These are phyloP conservation scores for Melieria picta DNA, from an alignment of 2,888 invertebrate species.

Conservation along the genomic window DNA sequence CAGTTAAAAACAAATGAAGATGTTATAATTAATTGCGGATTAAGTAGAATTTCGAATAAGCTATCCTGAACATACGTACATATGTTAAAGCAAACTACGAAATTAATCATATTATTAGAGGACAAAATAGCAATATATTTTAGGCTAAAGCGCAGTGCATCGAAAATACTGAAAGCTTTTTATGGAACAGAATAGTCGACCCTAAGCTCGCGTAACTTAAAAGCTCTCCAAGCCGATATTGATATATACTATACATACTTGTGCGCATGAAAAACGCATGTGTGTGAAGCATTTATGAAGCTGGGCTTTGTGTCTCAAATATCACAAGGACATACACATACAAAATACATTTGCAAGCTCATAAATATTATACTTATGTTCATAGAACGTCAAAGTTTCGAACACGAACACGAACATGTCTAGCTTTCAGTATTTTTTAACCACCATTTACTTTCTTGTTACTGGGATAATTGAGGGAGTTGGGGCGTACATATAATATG, in stretches of 20 bases:
- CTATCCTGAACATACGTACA: no score
- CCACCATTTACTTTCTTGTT: constrained; percentile 1
- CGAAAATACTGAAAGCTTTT: constrained; percentile 37
- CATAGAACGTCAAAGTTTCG: no score
- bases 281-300: constrained; percentile 15
- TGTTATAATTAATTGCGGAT: no score
- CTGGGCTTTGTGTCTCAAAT: background rate
- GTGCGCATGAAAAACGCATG: background rate
- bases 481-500: no score
- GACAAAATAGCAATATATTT: background rate
- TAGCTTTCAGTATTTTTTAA: constrained; percentile 59
- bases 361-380: no score
- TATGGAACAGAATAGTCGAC: background rate
- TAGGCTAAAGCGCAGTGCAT: background rate
- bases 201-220: constrained; percentile 1
- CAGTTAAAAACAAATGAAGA: no score
- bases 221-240: background rate
- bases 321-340: background rate
- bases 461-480: no score
- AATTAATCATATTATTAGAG: background rate
- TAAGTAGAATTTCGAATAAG: no score
- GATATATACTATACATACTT: background rate
- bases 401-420: constrained; percentile 47
- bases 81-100: constrained; percentile 16
- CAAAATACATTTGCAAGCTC: no score